phyloP scores from a whole-genome alignment of 2,888 invertebrate species.

The Theodoxus fluviatilis region DNA sequence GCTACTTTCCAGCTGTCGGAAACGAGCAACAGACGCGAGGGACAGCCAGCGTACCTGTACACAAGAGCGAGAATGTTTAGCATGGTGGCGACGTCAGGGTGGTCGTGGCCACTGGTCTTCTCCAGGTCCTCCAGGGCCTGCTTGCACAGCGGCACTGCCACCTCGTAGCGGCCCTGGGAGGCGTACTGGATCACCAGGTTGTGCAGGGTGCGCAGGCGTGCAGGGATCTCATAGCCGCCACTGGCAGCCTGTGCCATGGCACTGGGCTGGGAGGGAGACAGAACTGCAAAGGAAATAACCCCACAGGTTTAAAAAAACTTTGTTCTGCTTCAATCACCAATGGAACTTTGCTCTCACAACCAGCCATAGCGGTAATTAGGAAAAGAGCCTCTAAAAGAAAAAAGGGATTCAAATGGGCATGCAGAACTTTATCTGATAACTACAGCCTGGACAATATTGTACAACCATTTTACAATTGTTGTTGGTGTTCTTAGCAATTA shows the following conservation, averaged over 20 bases:
- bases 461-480: too few species aligned
- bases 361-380: too few species aligned
- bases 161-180: constrained; percentile 91
- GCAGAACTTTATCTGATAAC: neutral
- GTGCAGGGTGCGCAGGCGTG: constrained; percentile 94
- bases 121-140: constrained; percentile 98
- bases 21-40: neutral
- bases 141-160: constrained; percentile 98
- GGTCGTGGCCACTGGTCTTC: constrained; percentile 98
- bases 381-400: too few species aligned
- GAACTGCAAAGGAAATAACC: constrained; percentile 74
- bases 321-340: too few species aligned
- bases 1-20: too few species aligned
- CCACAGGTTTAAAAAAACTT: too few species aligned
- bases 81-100: constrained; percentile 99
- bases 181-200: constrained; percentile 99
- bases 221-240: constrained; percentile 99
- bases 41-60: constrained; percentile 67
- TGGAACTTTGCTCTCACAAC: too few species aligned
- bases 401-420: neutral
- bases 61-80: constrained; percentile 97
- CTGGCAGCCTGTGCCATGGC: constrained; percentile 92
- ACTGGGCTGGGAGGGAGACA: constrained; percentile 81
- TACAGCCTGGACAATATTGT: too few species aligned
- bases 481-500: too few species aligned